Percentiles rank a stretch among this genome's conserved stretches.
Conservation (phyloP, 2,113 vertebrate species). For the Galbula dea region DNA sequence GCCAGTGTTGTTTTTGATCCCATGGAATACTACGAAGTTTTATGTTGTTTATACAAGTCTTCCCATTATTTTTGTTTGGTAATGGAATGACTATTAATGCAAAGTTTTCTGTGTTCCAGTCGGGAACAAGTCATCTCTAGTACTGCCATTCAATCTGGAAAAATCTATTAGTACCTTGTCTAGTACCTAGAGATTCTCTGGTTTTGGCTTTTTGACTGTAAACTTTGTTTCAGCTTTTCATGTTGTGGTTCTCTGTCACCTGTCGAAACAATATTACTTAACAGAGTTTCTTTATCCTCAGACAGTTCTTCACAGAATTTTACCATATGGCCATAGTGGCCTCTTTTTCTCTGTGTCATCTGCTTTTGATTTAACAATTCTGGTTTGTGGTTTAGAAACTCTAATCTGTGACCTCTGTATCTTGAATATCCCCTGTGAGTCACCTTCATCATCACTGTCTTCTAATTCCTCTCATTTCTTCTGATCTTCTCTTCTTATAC, state of each 20-base stretch:
- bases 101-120: not conserved
- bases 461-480: conserved; percentile 35
- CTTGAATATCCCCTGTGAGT: conserved; percentile 15
- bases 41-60: not conserved
- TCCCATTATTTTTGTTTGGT: not conserved
- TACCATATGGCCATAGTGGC: conserved; percentile 28
- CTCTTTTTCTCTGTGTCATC: conserved; percentile 19
- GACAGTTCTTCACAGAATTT: conserved; percentile 31
- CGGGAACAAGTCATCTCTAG: not conserved
- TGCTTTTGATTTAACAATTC: conserved; percentile 35
- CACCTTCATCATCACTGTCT: conserved; percentile 17
- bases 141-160: not conserved
- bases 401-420: conserved; percentile 26
- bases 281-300: not conserved
- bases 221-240: not conserved
- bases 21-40: not conserved
- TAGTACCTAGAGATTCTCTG: not conserved
- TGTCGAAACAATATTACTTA: not conserved
- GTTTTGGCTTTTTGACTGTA: not conserved
- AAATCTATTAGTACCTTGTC: not conserved
- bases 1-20: not conserved
- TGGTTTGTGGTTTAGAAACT: conserved; percentile 48
- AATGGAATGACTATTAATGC: not conserved
- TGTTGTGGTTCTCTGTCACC: not conserved
- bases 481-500: conserved; percentile 22